Evolutionary conservation across 2,888 invertebrate species (phyloP).

Genomic region (Leucozona laternaria): DNA sequence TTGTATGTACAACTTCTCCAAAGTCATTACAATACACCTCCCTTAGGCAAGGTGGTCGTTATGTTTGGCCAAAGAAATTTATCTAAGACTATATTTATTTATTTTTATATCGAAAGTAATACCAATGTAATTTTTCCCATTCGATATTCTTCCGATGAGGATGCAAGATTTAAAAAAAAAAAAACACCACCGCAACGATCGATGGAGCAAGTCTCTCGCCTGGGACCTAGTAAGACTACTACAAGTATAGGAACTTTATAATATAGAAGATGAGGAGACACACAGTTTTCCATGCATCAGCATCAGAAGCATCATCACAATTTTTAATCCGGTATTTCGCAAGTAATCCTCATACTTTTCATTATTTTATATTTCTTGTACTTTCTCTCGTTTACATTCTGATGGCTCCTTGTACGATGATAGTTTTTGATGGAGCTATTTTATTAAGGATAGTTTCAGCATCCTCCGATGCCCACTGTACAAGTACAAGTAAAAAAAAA

Average conservation of each 20-base stretch:
- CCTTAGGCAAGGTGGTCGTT: slow-evolving; percentile 14
- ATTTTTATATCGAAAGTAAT: slow-evolving; percentile 51
- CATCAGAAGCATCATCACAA: slow-evolving; percentile 25
- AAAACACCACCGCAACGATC: slow-evolving; percentile 12
- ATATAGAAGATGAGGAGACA: slow-evolving; percentile 35
- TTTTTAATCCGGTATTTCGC: slow-evolving; percentile 58
- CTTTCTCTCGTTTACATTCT: slow-evolving; percentile 27
- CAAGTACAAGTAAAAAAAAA: not conserved
- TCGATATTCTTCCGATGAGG: slow-evolving; percentile 22
- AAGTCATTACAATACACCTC: slow-evolving; percentile 15
- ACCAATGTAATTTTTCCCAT: not conserved
- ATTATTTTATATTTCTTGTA: slow-evolving; percentile 43
- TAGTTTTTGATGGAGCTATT: slow-evolving; percentile 66
- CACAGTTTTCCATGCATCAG: slow-evolving; percentile 25
- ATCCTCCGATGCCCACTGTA: slow-evolving; percentile 33
- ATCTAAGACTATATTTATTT: slow-evolving; percentile 24
- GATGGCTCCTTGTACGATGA: slow-evolving; percentile 43
- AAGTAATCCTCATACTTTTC: slow-evolving; percentile 62
- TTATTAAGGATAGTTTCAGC: slow-evolving; percentile 34
- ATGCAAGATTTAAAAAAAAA: slow-evolving; percentile 55
- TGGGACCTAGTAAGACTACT: slow-evolving; percentile 17
- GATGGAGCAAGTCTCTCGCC: not conserved
- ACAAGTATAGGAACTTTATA: slow-evolving; percentile 26
- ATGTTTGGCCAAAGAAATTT: slow-evolving; percentile 16
- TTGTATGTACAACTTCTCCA: not conserved